Conservation (phyloP, 2,888 invertebrate species). For the Leptinotarsa juncta region DNA sequence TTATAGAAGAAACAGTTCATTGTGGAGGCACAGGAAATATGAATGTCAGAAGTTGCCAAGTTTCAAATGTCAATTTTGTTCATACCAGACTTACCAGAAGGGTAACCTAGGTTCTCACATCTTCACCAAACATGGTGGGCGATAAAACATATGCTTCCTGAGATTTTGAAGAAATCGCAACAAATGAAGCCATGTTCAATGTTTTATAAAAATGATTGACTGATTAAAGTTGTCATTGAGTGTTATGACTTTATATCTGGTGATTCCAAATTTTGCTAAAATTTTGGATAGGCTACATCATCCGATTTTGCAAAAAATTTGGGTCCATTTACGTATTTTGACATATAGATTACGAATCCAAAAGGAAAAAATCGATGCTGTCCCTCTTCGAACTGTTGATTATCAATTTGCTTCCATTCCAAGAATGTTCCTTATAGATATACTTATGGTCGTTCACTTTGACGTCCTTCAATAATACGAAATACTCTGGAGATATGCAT, state of each 20-base stretch:
- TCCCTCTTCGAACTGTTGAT: too few relatives aligned
- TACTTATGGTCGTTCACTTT: not conserved
- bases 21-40: conserved; percentile 47
- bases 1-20: conserved; percentile 39
- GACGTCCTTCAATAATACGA: too few relatives aligned
- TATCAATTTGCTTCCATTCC: not conserved
- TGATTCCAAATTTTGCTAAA: too few relatives aligned
- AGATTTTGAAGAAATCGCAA: not conserved
- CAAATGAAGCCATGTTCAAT: not conserved
- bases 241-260: too few relatives aligned
- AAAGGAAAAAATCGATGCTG: too few relatives aligned
- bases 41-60: conserved; percentile 51
- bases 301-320: too few relatives aligned
- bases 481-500: not conserved
- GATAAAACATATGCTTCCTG: not conserved
- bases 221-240: too few relatives aligned
- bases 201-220: too few relatives aligned
- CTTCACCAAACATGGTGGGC: conserved; percentile 19
- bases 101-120: conserved; percentile 40
- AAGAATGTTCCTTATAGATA: not conserved
- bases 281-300: too few relatives aligned
- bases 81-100: conserved; percentile 37
- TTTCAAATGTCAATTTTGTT: conserved; percentile 45
- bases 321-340: too few relatives aligned
- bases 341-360: too few relatives aligned